Base-by-base conservation (phyloP, 2,888 invertebrate genomes). In the Monoplex corrugatus region DNA sequence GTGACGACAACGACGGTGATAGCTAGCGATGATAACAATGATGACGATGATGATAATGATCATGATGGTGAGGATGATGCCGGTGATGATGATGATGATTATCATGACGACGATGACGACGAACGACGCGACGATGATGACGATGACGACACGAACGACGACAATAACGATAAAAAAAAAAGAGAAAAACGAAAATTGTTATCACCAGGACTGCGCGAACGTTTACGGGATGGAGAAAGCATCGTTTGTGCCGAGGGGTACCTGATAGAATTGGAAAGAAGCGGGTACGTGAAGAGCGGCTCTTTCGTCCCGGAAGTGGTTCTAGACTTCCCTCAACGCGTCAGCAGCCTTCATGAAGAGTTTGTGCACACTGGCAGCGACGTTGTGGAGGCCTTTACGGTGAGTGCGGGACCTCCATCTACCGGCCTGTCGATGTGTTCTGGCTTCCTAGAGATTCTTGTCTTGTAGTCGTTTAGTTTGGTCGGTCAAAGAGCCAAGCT, bases 371-470 rank as follows among this genome's bases (percentile, higher is more conserved):
- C 94, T 72, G 94, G 94, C 78, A 92, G 93, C 87, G 94, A 94
- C 86, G 94, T 95, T 10, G 93, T 94, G 19, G 89, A 93, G 45
- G 94, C 94, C 2, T 94, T 95, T 86, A 94, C 93, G 45, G 94
- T 94, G 45, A 23, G 23, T 43, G 43, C 8, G 6, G 38, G 38
- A n/a, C n/a, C n/a, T n/a, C n/a, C n/a, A n/a, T n/a, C n/a, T n/a
- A n/a, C n/a, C n/a, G n/a, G n/a, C n/a, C n/a, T n/a, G n/a, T n/a
- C n/a, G n/a, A n/a, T n/a, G n/a, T n/a, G n/a, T n/a, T n/a, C n/a
- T n/a, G n/a, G n/a, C n/a, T n/a, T n/a, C n/a, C n/a, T n/a, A n/a
- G n/a, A n/a, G n/a, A n/a, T n/a, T n/a, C n/a, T n/a, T n/a, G n/a
- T n/a, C n/a, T n/a, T n/a, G n/a, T n/a, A n/a, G n/a, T n/a, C n/a